These are phyloP conservation scores for Silurus aristotelis DNA, from an alignment of 2,797 vertebrate genomes.

Conservation along the genomic window DNA sequence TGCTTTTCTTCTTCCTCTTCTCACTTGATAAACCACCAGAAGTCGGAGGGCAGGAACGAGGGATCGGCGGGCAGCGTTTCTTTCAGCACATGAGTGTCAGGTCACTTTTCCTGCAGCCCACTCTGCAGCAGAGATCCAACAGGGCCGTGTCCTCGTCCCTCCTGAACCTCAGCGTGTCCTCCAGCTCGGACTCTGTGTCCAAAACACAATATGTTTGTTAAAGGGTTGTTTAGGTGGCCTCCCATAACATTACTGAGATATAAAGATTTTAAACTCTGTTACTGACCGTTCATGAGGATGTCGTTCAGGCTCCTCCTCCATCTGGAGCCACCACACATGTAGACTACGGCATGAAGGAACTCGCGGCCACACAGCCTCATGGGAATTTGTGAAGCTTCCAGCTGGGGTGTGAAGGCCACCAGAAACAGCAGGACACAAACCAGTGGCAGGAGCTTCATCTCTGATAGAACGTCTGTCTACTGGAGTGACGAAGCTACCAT, in stretches of 20 bases:
- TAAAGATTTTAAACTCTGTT: background rate
- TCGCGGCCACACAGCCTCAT: constrained; percentile 73
- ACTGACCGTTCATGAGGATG: constrained; percentile 63
- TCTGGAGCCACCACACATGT: constrained; percentile 75
- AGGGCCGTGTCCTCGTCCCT: constrained; percentile 63
- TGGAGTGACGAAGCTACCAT: background rate
- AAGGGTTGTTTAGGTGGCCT: background rate
- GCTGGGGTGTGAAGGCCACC: constrained; percentile 61
- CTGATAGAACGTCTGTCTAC: background rate
- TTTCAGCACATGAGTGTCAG: constrained; percentile 70
- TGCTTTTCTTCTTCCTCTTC: background rate
- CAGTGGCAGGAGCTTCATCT: constrained; percentile 66
- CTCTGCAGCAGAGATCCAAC: constrained; percentile 66
- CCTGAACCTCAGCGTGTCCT: constrained; percentile 43
- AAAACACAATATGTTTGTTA: background rate
- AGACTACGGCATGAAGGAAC: constrained; percentile 71
- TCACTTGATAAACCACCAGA: background rate
- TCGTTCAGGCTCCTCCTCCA: constrained; percentile 69
- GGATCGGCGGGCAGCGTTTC: background rate
- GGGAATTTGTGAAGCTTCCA: constrained; percentile 47
- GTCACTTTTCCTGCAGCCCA: constrained; percentile 70
- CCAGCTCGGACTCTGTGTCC: constrained; percentile 53
- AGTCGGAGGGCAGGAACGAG: background rate
- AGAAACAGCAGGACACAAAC: constrained; percentile 56
- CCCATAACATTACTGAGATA: background rate